A percentile compares a stretch with the other conserved stretches of the same genome.
Evolutionary conservation across 2,113 vertebrate genomes (phyloP).

Genomic region (Heloderma charlesbogerti): DNA sequence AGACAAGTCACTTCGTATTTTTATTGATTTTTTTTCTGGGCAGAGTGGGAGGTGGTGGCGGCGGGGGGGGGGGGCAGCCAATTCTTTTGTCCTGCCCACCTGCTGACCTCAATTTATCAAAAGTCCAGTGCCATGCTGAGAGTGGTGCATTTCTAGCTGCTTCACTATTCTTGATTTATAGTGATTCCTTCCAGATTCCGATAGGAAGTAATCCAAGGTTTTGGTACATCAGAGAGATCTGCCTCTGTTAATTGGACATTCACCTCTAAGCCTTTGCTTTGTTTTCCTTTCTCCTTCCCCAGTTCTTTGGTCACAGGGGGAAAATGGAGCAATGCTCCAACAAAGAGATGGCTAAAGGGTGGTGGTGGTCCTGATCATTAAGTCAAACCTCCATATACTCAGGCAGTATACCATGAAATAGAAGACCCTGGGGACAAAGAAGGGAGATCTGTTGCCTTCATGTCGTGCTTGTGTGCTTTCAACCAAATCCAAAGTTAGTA

Average conservation of each 20-base stretch:
- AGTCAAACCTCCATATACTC: no score
- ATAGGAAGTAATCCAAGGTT: background rate
- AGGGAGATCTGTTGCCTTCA: no score
- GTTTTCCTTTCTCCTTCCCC: background rate
- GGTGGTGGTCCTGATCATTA: no score
- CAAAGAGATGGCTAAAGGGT: rapidly evolving
- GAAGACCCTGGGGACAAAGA: background rate
- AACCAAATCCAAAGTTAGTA: no score
- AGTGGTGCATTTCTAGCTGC: background rate
- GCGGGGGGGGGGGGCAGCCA: no score
- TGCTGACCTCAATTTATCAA: background rate
- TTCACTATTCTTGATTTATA: background rate
- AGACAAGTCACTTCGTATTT: no score
- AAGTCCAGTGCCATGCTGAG: constrained; percentile 19
- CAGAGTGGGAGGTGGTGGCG: no score
- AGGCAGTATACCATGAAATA: background rate
- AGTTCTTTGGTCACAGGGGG: rapidly evolving
- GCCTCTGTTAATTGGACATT: rapidly evolving
- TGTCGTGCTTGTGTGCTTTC: no score
- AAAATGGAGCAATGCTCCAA: background rate
- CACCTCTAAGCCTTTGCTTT: background rate
- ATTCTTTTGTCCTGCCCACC: background rate
- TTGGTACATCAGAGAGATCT: constrained; percentile 2
- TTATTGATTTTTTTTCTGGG: no score
- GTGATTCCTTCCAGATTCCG: background rate